Evolutionary conservation across 2,797 vertebrate genomes (phyloP).

Genomic region (Petrocephalus sullivani): DNA sequence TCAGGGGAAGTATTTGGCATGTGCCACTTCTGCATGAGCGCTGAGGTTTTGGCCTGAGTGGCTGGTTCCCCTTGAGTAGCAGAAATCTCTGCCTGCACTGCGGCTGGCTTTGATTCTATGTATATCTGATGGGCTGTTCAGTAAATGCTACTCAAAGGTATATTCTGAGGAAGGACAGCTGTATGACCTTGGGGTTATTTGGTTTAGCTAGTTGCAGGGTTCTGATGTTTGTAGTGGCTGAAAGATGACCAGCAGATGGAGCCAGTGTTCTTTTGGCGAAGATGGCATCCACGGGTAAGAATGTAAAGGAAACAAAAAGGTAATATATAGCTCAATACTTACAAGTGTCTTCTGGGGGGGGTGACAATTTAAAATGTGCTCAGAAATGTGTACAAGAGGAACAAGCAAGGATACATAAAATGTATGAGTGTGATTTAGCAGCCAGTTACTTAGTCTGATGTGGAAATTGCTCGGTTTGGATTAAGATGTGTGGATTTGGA

Average conservation of each 20-base stretch:
- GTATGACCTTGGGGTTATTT: not conserved
- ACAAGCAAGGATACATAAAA: not conserved
- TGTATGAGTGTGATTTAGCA: not conserved
- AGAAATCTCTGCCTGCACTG: not conserved
- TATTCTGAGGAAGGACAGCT: not conserved
- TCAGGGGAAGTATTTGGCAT: not conserved
- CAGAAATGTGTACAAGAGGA: not conserved
- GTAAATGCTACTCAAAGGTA: not conserved
- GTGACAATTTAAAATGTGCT: not conserved
- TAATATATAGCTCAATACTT: not conserved
- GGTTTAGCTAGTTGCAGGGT: not conserved
- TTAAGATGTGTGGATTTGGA: not conserved
- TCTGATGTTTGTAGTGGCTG: not conserved
- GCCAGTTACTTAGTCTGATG: not conserved
- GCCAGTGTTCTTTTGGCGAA: not conserved
- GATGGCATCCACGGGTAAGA: not conserved
- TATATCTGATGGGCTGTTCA: not conserved
- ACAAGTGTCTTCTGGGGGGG: not conserved
- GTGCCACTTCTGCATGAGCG: not conserved
- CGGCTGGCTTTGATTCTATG: not conserved
- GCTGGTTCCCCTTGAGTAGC: not conserved
- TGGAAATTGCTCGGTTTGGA: not conserved
- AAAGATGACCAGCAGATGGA: not conserved
- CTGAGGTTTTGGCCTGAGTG: not conserved
- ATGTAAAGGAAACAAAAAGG: too few relatives aligned